Conservation (phyloP, 2,113 vertebrate species). For the Anarhynchus alexandrinus region DNA sequence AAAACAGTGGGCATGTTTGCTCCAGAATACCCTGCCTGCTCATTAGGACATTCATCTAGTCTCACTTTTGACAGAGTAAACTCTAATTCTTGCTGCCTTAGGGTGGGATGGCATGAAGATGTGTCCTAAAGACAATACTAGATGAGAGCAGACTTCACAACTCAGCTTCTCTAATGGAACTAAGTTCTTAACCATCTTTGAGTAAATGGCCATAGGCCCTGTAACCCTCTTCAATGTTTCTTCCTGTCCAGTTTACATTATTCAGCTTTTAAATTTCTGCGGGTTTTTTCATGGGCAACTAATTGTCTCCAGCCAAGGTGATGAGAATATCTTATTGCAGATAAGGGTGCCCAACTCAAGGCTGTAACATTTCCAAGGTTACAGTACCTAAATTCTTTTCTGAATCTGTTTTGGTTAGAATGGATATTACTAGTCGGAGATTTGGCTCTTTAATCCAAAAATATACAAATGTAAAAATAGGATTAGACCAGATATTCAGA, state of each 20-base stretch:
- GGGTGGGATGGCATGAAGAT: not conserved
- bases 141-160: not conserved
- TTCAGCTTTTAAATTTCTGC: not conserved
- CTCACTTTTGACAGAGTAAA: not conserved
- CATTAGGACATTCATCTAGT: not conserved
- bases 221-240: not conserved
- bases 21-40: not conserved
- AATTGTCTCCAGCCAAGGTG: not conserved
- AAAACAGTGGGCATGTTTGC: not conserved
- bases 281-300: not conserved
- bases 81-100: not conserved
- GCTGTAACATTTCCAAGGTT: not conserved
- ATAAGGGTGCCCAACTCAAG: not conserved
- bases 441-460: not conserved
- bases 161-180: not conserved
- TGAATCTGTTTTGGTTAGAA: not conserved
- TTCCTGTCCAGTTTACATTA: not conserved
- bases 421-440: not conserved
- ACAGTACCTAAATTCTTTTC: not conserved
- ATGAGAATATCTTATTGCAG: not conserved
- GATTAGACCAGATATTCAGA: not conserved
- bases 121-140: not conserved
- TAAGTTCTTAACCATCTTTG: not conserved
- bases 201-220: not conserved
- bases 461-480: not conserved